Percentiles rank a stretch among this genome's conserved stretches.
Conservation (phyloP, 2,888 invertebrate species). For the Lymantria monacha region DNA sequence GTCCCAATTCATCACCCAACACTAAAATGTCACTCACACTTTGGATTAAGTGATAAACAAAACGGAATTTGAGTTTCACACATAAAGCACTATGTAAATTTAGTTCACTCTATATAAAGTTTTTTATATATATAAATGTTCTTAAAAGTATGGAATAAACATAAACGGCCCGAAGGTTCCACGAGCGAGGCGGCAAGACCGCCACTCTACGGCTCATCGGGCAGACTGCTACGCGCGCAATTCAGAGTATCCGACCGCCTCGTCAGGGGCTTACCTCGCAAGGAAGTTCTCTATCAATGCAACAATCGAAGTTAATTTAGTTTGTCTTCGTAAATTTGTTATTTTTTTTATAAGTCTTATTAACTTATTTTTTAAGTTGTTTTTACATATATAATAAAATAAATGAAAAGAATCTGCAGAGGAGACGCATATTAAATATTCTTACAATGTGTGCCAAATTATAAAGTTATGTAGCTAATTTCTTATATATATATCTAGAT, state of each 20-base stretch:
- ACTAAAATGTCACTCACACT: slow-evolving; percentile 46
- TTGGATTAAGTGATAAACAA: slow-evolving; percentile 21
- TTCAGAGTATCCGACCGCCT: slow-evolving; percentile 27
- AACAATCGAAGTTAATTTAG: slow-evolving; percentile 10
- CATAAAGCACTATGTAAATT: slow-evolving; percentile 5
- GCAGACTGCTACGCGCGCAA: slow-evolving; percentile 63
- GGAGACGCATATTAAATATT: too few species aligned
- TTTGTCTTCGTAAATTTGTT: background rate
- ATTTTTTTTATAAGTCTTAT: too few species aligned
- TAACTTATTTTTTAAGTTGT: too few species aligned
- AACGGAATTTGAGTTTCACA: slow-evolving; percentile 11
- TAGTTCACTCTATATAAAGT: background rate
- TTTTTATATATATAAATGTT: slow-evolving; percentile 1
- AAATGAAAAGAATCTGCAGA: too few species aligned
- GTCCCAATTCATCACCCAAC: slow-evolving; percentile 46
- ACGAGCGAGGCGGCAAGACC: slow-evolving; percentile 71
- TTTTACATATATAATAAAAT: too few species aligned
- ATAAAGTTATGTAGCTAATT: too few species aligned
- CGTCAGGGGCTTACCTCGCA: slow-evolving; percentile 54
- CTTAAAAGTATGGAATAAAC: slow-evolving; percentile 47
- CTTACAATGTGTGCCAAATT: too few species aligned
- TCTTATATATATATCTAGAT: too few species aligned
- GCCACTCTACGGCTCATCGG: slow-evolving; percentile 80
- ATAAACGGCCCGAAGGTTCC: slow-evolving; percentile 45
- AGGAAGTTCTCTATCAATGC: slow-evolving; percentile 61